A percentile compares a stretch with the other conserved stretches of the same genome.
Conservation (phyloP, 2,113 vertebrate genomes). For the Clupea harengus region DNA sequence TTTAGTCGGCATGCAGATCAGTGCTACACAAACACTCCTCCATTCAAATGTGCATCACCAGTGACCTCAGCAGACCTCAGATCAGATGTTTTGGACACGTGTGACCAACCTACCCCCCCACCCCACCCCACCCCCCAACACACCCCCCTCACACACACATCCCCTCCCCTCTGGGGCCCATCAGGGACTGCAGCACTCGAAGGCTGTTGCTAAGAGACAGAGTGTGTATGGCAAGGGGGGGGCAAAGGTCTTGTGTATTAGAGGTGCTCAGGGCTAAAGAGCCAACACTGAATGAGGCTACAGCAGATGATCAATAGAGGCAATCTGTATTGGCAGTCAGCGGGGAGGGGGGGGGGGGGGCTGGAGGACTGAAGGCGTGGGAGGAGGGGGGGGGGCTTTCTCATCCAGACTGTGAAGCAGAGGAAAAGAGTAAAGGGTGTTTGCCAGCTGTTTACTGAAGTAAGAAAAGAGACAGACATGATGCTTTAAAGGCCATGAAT, state of each 20-base stretch:
- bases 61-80: constrained; percentile 28
- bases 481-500: not conserved
- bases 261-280: constrained; percentile 45
- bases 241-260: constrained; percentile 55
- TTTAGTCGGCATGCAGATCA: constrained; percentile 11
- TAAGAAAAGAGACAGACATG: not conserved
- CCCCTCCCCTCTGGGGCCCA: not conserved
- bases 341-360: no score
- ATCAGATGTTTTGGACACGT: constrained; percentile 24
- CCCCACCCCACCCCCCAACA: not conserved
- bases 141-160: not conserved
- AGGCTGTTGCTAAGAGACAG: constrained; percentile 68
- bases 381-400: not conserved
- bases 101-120: not conserved
- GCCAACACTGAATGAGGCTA: constrained; percentile 1
- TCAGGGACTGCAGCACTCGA: not conserved
- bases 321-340: constrained; percentile 19
- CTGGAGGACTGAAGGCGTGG: not conserved
- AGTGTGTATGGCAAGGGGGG: constrained; percentile 50
- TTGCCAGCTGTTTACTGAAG: not conserved
- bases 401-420: not conserved
- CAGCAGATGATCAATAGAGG: constrained; percentile 36
- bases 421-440: not conserved
- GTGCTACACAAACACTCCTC: not conserved
- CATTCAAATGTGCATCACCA: not conserved